Evolutionary conservation across 2,797 vertebrate species (phyloP).

Genomic region (Malurus splendens): DNA sequence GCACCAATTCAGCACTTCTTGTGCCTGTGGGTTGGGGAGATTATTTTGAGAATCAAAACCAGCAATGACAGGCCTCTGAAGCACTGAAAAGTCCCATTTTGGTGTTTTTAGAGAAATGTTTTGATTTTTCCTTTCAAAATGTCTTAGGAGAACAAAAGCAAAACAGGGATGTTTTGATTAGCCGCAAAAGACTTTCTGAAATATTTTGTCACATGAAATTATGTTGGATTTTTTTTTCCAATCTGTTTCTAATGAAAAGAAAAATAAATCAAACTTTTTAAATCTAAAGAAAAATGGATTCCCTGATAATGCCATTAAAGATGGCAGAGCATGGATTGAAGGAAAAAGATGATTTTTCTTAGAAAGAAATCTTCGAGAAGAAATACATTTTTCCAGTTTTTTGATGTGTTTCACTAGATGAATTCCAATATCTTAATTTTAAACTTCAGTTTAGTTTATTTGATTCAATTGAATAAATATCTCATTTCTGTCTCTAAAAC

Average conservation of each 20-base stretch:
- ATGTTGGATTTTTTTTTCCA: neutral
- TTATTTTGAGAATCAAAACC: neutral
- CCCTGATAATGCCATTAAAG: neutral
- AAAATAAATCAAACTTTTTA: neutral
- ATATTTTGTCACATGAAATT: neutral
- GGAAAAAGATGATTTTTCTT: neutral
- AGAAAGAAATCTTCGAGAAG: neutral
- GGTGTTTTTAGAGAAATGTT: neutral
- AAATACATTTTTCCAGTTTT: neutral
- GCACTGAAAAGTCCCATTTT: neutral
- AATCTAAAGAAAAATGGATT: neutral
- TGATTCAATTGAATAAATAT: neutral
- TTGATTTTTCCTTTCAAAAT: neutral
- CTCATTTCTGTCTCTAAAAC: neutral
- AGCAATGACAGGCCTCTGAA: neutral
- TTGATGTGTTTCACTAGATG: rapidly evolving
- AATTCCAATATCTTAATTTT: neutral
- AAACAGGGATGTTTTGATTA: neutral
- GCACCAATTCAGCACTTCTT: neutral
- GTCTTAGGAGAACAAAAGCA: neutral
- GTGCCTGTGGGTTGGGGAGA: neutral
- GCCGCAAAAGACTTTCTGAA: neutral
- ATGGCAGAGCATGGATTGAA: neutral
- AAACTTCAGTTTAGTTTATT: neutral
- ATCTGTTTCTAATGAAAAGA: neutral